A percentile compares a stretch with the other conserved stretches of the same genome.
These are phyloP conservation scores for Astatoreochromis straeleni DNA, from an alignment of 2,113 vertebrate genomes.

Conservation along the genomic window DNA sequence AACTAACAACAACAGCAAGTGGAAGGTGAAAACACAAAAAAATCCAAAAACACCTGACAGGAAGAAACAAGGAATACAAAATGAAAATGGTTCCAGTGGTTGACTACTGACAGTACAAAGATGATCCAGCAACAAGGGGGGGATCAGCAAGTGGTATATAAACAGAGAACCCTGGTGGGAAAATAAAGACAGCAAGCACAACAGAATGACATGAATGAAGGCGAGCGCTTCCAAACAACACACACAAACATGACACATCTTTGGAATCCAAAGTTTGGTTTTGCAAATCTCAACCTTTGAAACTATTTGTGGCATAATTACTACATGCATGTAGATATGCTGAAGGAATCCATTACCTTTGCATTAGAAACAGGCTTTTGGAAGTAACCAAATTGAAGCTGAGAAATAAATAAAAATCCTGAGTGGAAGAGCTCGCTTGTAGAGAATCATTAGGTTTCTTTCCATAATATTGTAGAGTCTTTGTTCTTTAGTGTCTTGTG, in stretches of 20 bases:
- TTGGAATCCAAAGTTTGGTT: not conserved
- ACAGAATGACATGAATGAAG: not conserved
- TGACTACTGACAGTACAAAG: not conserved
- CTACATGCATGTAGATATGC: not conserved
- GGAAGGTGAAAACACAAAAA: not conserved
- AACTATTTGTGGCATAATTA: not conserved
- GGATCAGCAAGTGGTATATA: not conserved
- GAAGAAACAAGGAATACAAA: not conserved
- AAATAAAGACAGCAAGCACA: not conserved
- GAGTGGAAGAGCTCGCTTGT: not conserved
- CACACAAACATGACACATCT: not conserved
- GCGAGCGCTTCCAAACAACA: not conserved
- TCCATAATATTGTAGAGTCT: not conserved
- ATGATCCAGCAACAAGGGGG: not conserved
- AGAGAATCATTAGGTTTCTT: not conserved
- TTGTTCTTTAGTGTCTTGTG: not conserved
- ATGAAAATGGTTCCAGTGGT: not conserved
- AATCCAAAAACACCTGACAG: not conserved
- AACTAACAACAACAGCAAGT: not conserved
- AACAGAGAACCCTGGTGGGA: not conserved
- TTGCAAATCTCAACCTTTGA: not conserved
- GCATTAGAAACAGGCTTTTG: not conserved
- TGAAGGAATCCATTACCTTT: not conserved
- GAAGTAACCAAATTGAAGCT: not conserved
- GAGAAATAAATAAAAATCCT: not conserved